Evolutionary conservation across 1,140 invertebrate genomes (phyloP), one percentile per base, ranked within the genome.

Genomic region (Sycobia sp.): DNA sequence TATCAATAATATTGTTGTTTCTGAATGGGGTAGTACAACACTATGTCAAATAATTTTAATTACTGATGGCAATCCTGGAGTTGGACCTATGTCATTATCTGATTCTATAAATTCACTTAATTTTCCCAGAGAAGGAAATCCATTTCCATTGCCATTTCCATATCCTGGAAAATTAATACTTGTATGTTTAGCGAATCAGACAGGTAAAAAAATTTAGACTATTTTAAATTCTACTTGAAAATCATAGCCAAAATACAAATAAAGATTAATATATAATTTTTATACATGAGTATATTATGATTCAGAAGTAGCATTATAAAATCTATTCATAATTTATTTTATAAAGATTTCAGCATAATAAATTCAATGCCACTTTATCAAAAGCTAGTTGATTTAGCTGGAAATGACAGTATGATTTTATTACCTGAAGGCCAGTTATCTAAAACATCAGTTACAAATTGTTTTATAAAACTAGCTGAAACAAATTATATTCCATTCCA

Each of bases 21-120:
- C 88, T 57, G 92, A 95, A 81, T 97, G 93, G 93, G 92, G 92
- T 20, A 89, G 87, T 70, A 86, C 89, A 63, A 90, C 89, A 39
- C 87, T 90, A 56, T 89, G 91, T 66, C 89, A 95, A 85, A 87
- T 94, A 75, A 82, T 91, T 47, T 71, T 95, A 65, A 84, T 95
- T 10, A 94, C 92, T 36, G 93, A 95, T 86, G 92, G 92, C 11
- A 89, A 85, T 73, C 84, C 86, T 64, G 89, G 89, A 18, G 82
- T 89, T 59, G 90, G 90, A 34, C 69, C 85, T 23, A 86, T 88
- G 73, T 87, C 87, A 14, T 72, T 89, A 18, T 80, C 79, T 32
- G 79, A 83, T 66, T 86, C 84, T 53, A 72, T 86, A 51, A 80
- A 71, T 70, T 75, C 76, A 2, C 64, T 78, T 25, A 80, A 76